Base-by-base conservation (phyloP, 2,888 invertebrate genomes). In the Suillia variegata region DNA sequence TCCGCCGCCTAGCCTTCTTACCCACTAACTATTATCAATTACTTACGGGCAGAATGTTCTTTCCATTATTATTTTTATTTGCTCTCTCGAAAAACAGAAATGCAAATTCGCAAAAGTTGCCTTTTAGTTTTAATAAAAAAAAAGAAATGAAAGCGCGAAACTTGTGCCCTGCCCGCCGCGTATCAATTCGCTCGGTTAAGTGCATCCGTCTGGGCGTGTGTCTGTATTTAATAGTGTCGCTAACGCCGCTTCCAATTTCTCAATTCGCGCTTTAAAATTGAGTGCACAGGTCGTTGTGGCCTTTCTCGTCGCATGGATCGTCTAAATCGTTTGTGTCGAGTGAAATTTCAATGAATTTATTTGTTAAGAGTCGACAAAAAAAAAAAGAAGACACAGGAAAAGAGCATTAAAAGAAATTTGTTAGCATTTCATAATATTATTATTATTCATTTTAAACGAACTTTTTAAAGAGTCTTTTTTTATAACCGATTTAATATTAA, bases 81-180 rank as follows among this genome's bases (percentile, higher is more conserved):
- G 3, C 10, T 48, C 21, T 5, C 12, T 13, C 55, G n/a, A n/a
- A n/a, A n/a, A n/a, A n/a, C n/a, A 17, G 5, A 17, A 6, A 24
- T 15, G 18, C 47, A 54, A 31, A 47, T 45, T 52, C n/a, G n/a
- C n/a, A n/a, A n/a, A 18, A 38, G 26, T 49, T 55, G 26, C 50
- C 26, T 54, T n/a, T 38, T 5, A 45, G 45, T 5, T 45, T 59
- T 63, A 64, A 62, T 59, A 62, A 61, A 52, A 59, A 47, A 62
- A 67, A 66, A 65, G 64, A n/a, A n/a, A n/a, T n/a, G n/a, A n/a
- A n/a, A 68, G 67, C 65, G 66, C 65, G 67, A 69, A 75, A 72
- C 70, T 70, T 72, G 74, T 69, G 76, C 61, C 57, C 56, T 12
- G n/a, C n/a, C 17, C 18, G 68, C 66, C 72, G 70, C 73, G 66